A percentile compares a stretch with the other conserved stretches of the same genome.
These are phyloP conservation scores for Sparus aurata DNA, from an alignment of 2,797 vertebrate genomes.

Conservation along the genomic window DNA sequence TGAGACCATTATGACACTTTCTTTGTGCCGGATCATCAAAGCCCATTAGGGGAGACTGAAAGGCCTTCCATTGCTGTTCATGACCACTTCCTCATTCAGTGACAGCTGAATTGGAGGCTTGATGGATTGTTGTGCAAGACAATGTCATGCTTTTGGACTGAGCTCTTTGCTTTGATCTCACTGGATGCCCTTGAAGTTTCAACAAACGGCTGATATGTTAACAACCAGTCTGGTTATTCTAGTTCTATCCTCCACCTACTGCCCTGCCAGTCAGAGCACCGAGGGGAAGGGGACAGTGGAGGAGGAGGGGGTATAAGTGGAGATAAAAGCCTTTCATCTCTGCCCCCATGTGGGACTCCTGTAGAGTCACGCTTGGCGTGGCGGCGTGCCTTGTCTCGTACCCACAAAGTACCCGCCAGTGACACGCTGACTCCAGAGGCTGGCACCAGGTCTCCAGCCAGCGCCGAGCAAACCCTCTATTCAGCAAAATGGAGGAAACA, in stretches of 20 bases:
- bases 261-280: slow-evolving; percentile 68
- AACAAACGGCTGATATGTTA: slow-evolving; percentile 80
- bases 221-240: slow-evolving; percentile 77
- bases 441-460: slow-evolving; percentile 81
- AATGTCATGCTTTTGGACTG: slow-evolving; percentile 77
- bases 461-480: slow-evolving; percentile 77
- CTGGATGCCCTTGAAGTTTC: slow-evolving; percentile 75
- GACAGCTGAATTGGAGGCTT: slow-evolving; percentile 80
- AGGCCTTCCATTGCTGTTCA: slow-evolving; percentile 66
- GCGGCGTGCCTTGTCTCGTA: slow-evolving; percentile 68
- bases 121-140: slow-evolving; percentile 80
- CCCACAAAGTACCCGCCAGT: slow-evolving; percentile 75
- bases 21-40: slow-evolving; percentile 82
- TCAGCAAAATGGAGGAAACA: slow-evolving; percentile 79
- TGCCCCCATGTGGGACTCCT: slow-evolving; percentile 59
- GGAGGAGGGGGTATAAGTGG: slow-evolving; percentile 21
- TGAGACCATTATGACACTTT: slow-evolving; percentile 72
- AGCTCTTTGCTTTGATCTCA: slow-evolving; percentile 82
- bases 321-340: slow-evolving; percentile 79
- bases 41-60: slow-evolving; percentile 78
- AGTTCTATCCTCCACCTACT: slow-evolving; percentile 73
- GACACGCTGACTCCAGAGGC: slow-evolving; percentile 76
- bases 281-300: slow-evolving; percentile 44
- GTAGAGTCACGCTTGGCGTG: slow-evolving; percentile 64
- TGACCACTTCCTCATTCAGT: slow-evolving; percentile 80